Conservation (phyloP, 2,797 vertebrate genomes). For the Cyclopterus lumpus region DNA sequence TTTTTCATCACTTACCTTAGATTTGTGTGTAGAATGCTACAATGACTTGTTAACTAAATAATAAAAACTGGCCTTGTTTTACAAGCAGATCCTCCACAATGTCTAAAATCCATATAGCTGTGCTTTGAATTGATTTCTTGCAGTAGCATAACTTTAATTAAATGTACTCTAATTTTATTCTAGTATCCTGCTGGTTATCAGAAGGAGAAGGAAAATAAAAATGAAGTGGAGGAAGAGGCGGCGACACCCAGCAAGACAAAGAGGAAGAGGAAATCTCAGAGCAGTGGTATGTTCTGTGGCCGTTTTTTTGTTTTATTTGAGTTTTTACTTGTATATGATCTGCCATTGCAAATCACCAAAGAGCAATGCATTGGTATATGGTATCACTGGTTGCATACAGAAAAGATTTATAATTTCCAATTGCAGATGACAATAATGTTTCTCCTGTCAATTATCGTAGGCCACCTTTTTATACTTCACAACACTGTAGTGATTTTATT, state of each 20-base stretch:
- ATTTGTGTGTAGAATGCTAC: neutral
- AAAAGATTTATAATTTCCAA: neutral
- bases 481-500: neutral
- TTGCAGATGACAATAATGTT: neutral
- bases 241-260: constrained; percentile 86
- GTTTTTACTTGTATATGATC: neutral
- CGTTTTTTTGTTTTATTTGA: neutral
- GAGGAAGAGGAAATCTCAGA: constrained; percentile 86
- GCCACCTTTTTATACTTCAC: too few relatives aligned
- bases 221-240: constrained; percentile 76
- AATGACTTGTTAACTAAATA: neutral
- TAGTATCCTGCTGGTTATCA: constrained; percentile 98
- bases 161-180: constrained; percentile 7
- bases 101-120: neutral
- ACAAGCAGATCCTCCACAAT: neutral
- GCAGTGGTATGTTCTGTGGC: constrained; percentile 63
- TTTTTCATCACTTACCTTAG: neutral
- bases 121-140: neutral
- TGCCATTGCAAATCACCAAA: neutral
- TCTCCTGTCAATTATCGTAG: neutral
- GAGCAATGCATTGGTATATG: neutral
- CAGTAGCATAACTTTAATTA: neutral
- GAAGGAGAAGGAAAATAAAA: constrained; percentile 92
- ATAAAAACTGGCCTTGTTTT: neutral
- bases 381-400: neutral